Conservation (phyloP, 2,797 vertebrate species). For the Hippoglossus hippoglossus region DNA sequence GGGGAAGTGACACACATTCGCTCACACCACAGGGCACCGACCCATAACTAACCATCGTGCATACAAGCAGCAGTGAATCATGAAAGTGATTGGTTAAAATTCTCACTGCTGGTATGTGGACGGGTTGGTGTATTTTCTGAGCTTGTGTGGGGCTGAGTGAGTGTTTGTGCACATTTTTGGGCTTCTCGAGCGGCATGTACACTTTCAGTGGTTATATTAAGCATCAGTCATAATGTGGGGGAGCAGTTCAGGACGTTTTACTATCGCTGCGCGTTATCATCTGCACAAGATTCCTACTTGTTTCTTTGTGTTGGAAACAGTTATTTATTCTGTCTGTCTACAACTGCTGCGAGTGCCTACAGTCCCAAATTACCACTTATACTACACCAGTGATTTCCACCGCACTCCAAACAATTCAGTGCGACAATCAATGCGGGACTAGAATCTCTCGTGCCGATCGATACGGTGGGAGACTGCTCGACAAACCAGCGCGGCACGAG, state of each 20-base stretch:
- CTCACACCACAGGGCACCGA: slow-evolving; percentile 66
- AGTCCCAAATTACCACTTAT: slow-evolving; percentile 56
- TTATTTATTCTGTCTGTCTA: slow-evolving; percentile 22
- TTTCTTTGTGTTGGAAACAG: slow-evolving; percentile 12
- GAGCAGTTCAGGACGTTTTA: slow-evolving; percentile 13
- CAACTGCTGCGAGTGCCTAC: slow-evolving; percentile 6
- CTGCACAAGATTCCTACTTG: not conserved
- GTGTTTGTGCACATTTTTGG: slow-evolving; percentile 10
- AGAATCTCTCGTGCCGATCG: slow-evolving; percentile 67
- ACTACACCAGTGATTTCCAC: slow-evolving; percentile 59
- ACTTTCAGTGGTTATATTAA: slow-evolving; percentile 27
- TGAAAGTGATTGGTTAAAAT: slow-evolving; percentile 61
- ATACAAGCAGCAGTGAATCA: slow-evolving; percentile 60
- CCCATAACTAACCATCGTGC: slow-evolving; percentile 64
- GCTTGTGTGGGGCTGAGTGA: slow-evolving; percentile 4
- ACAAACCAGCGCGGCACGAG: slow-evolving; percentile 65
- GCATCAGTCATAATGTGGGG: slow-evolving; percentile 28
- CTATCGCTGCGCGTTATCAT: not conserved
- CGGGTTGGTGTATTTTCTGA: slow-evolving; percentile 16
- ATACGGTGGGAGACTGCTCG: slow-evolving; percentile 66
- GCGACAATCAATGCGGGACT: slow-evolving; percentile 74
- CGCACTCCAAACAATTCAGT: slow-evolving; percentile 62
- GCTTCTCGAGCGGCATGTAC: slow-evolving; percentile 6
- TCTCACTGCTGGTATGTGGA: not conserved
- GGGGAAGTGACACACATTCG: slow-evolving; percentile 79